phyloP scores from a whole-genome alignment of 2,888 invertebrate genomes.

The Pediacus dermestoides region DNA sequence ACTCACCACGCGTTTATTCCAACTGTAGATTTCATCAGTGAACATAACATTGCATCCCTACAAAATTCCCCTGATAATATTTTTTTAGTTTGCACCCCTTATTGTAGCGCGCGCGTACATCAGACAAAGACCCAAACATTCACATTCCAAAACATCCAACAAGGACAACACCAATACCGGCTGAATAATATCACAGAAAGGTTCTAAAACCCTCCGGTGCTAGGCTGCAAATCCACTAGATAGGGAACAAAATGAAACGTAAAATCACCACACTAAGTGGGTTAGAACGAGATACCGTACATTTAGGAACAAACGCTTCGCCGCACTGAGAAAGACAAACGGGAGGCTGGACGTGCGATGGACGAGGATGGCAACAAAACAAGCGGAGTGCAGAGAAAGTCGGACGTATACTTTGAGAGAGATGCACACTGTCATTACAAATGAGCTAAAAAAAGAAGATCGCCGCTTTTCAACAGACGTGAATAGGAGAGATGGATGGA shows the following conservation, averaged over 20 bases:
- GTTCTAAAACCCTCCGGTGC: constrained; percentile 18
- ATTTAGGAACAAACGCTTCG: constrained; percentile 24
- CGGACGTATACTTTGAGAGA: constrained; percentile 36
- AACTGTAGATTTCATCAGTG: constrained; percentile 25
- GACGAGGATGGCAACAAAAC: constrained; percentile 22
- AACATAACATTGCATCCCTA: constrained; percentile 23
- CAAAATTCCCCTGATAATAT: constrained; percentile 32
- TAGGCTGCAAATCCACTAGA: constrained; percentile 20
- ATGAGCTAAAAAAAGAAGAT: constrained; percentile 35
- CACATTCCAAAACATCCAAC: constrained; percentile 14
- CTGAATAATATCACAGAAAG: constrained; percentile 22
- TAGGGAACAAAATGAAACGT: constrained; percentile 16
- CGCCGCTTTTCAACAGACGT: constrained; percentile 8
- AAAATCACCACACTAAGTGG: neutral
- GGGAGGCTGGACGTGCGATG: constrained; percentile 8
- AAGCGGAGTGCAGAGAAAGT: constrained; percentile 28
- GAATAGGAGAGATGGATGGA: constrained; percentile 6
- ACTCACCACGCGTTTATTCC: too few relatives aligned
- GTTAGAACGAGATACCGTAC: constrained; percentile 14
- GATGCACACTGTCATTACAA: constrained; percentile 35
- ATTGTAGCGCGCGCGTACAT: too few relatives aligned
- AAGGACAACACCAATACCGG: constrained; percentile 13
- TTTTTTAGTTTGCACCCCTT: constrained; percentile 37
- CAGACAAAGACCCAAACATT: constrained; percentile 17
- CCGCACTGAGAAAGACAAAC: constrained; percentile 17